Evolutionary conservation across 1,140 invertebrate genomes (phyloP).

Genomic region (Ruditapes philippinarum): DNA sequence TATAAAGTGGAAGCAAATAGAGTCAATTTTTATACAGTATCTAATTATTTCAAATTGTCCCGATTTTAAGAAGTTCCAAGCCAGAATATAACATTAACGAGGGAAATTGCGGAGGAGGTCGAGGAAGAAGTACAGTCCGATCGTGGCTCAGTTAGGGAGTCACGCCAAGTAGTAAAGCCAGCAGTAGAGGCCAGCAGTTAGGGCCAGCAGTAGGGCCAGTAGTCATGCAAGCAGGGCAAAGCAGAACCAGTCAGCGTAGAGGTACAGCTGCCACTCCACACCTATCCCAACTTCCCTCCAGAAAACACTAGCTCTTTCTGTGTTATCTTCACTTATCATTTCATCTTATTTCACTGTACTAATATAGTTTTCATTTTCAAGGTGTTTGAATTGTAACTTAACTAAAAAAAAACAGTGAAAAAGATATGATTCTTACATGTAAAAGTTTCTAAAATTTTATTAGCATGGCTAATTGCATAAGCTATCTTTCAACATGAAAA

Average conservation of each 20-base stretch:
- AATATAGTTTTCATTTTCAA: too few species aligned
- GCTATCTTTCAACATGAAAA: too few species aligned
- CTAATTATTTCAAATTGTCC: neutral
- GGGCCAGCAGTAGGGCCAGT: slow-evolving; percentile 19
- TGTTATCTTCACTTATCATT: too few species aligned
- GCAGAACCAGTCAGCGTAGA: neutral
- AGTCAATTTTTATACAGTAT: too few species aligned
- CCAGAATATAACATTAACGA: neutral
- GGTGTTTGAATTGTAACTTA: too few species aligned
- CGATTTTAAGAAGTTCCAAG: neutral
- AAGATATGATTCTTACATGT: too few species aligned
- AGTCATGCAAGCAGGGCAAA: slow-evolving; percentile 12
- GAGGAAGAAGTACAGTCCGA: slow-evolving; percentile 37
- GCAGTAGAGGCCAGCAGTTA: neutral
- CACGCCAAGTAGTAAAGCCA: slow-evolving; percentile 1
- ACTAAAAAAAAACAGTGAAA: too few species aligned
- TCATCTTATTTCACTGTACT: too few species aligned
- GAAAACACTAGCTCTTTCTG: neutral
- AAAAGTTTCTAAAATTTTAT: too few species aligned
- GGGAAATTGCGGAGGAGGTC: neutral
- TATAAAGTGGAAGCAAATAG: too few species aligned
- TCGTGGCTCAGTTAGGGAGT: slow-evolving; percentile 5
- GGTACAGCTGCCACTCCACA: neutral
- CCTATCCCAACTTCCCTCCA: neutral
- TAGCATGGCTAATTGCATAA: too few species aligned